These are phyloP conservation scores for Dipodomys stephensi DNA, from an alignment of 2,113 vertebrate genomes.

Conservation along the genomic window DNA sequence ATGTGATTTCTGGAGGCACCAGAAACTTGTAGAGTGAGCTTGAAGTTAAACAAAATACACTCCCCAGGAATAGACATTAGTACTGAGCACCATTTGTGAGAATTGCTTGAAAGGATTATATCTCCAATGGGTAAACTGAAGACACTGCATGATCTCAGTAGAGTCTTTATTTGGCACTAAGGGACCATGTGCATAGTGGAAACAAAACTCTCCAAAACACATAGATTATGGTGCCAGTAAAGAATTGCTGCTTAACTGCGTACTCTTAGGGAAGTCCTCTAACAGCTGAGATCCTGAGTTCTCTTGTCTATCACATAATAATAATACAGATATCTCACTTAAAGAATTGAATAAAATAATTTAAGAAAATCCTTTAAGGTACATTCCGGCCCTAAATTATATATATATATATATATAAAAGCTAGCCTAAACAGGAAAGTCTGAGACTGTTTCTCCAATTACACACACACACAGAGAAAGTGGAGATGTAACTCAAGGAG, in stretches of 20 bases:
- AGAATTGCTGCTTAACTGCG: neutral
- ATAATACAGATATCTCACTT: neutral
- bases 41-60: neutral
- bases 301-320: neutral
- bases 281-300: neutral
- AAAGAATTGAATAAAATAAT: slow-evolving; percentile 17
- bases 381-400: neutral
- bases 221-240: neutral
- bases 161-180: neutral
- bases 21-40: neutral
- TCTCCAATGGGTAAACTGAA: neutral
- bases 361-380: neutral
- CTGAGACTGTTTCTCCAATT: too few species aligned
- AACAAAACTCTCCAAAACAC: neutral
- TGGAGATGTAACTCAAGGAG: too few species aligned
- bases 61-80: neutral
- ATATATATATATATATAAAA: too few species aligned
- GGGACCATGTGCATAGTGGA: neutral
- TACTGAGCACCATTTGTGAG: neutral
- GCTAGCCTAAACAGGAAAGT: too few species aligned
- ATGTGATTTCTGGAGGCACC: neutral
- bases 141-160: neutral
- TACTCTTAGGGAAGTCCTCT: slow-evolving; percentile 20
- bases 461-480: too few species aligned
- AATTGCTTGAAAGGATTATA: neutral